phyloP scores from a whole-genome alignment of 2,888 invertebrate genomes.

The Spatulosminthurus flaviceps region DNA sequence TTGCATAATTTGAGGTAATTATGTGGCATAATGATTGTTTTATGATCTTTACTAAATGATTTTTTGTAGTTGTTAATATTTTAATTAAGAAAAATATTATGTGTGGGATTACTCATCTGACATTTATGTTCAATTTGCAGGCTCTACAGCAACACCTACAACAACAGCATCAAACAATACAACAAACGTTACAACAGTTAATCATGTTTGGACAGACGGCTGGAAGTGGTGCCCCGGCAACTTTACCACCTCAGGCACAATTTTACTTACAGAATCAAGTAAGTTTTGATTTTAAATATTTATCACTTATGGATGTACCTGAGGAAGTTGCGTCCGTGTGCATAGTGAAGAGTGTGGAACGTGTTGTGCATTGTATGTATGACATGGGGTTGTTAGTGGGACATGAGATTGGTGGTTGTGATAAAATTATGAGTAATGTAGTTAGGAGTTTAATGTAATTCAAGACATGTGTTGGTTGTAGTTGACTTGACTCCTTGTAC shows the following conservation, averaged over 20 bases:
- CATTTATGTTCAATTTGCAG: constrained; percentile 64
- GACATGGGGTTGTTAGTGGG: too few relatives aligned
- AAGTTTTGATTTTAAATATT: constrained; percentile 57
- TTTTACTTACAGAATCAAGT: constrained; percentile 82
- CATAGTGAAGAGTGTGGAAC: neutral
- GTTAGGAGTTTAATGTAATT: neutral
- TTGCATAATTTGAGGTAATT: too few relatives aligned
- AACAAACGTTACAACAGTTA: constrained; percentile 74
- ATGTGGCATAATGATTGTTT: too few relatives aligned
- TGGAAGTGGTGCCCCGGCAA: constrained; percentile 67
- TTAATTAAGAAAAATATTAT: too few relatives aligned
- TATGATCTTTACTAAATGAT: too few relatives aligned
- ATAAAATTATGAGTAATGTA: neutral
- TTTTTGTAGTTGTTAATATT: too few relatives aligned
- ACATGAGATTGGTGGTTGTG: neutral
- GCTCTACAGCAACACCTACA: constrained; percentile 72
- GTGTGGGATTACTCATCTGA: neutral
- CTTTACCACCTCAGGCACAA: constrained; percentile 73
- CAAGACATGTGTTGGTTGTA: neutral
- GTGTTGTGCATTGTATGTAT: too few relatives aligned
- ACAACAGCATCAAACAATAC: constrained; percentile 73
- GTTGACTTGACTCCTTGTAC: neutral
- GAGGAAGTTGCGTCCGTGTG: neutral
- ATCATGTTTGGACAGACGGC: constrained; percentile 72
- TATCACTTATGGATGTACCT: too few relatives aligned